Base-by-base conservation (phyloP, 2,113 vertebrate genomes). In the Sula dactylatra region DNA sequence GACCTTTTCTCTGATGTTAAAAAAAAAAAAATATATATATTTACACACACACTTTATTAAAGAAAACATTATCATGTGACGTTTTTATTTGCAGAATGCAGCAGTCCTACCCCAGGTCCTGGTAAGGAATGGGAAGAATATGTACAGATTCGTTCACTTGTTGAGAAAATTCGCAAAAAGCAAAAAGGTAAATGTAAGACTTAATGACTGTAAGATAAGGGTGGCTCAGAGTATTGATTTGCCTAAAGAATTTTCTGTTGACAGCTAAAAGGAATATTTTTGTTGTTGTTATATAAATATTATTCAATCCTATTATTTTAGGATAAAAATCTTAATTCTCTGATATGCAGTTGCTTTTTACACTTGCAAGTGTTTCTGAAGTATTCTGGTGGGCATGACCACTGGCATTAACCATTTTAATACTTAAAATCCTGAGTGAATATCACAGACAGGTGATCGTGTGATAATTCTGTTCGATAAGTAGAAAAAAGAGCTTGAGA, bases 111-210 rank as follows among this genome's bases (percentile, higher is more conserved):
- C 4, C 98, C 99, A 4, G 98, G 99, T 90, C 98, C 99, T 76
- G 99, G 99, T 42, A 99, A 99, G 66, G 99, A 99, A 88, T 99
- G 99, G 99, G 99, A 99, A 87, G 99, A 99, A 87, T 99, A 99
- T 29, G 87, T 99, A 18, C 99, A 99, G 97, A 99, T 99, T 93
- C 98, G 99, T 84, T 96, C 97, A 2, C 97, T 99, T 58, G 99
- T 99, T 66, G 99, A 99, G 96, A 99, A 99, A 97, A 99, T 99
- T 92, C 98, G 99, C 59, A 99, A 99, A 98, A 99, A 99, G 65
- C 99, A 99, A 76, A 99, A 99, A 97, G 99, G 99, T 99, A 96
- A 96, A 19, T n/a, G 34, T 73, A 54, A 47, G 81, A 81, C n/a
- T n/a, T n/a, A n/a, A n/a, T n/a, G 19, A 32, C 42, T 26, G 6